These are phyloP conservation scores for Apaloderma vittatum DNA, from an alignment of 2,113 vertebrate species.

Conservation along the genomic window DNA sequence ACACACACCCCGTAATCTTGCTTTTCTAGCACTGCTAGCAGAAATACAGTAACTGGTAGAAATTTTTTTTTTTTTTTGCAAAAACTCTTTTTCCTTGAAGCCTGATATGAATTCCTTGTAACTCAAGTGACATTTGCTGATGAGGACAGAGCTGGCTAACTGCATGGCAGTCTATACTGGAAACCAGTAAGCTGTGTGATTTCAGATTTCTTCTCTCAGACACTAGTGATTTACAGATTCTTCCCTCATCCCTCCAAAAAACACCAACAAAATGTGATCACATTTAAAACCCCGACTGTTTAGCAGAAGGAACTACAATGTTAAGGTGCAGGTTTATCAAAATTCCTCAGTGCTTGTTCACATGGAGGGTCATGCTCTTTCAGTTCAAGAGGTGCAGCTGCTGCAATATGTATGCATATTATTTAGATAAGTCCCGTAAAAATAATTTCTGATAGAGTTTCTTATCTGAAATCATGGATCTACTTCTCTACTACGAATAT, in stretches of 20 bases:
- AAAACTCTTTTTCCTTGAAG: conserved; percentile 10
- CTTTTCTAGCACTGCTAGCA: conserved; percentile 30
- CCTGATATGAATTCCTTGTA: background rate
- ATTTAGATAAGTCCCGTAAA: background rate
- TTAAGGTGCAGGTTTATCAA: background rate
- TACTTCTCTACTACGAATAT: background rate
- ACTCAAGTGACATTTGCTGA: background rate
- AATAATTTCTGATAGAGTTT: background rate
- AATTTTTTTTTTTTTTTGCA: background rate
- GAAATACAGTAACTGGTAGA: background rate
- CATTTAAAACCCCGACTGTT: background rate
- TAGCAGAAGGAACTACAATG: background rate
- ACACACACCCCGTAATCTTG: background rate
- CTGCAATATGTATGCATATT: background rate
- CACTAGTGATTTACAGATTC: background rate
- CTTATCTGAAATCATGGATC: background rate
- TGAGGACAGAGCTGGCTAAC: background rate
- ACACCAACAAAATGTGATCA: background rate
- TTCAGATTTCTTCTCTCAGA: background rate
- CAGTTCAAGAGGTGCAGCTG: background rate
- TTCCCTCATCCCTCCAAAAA: background rate
- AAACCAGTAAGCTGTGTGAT: background rate
- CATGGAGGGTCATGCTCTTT: background rate
- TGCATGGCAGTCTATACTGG: background rate
- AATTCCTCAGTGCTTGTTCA: background rate